Evolutionary conservation across 2,888 invertebrate species (phyloP).

Genomic region (Arctia plantaginis): DNA sequence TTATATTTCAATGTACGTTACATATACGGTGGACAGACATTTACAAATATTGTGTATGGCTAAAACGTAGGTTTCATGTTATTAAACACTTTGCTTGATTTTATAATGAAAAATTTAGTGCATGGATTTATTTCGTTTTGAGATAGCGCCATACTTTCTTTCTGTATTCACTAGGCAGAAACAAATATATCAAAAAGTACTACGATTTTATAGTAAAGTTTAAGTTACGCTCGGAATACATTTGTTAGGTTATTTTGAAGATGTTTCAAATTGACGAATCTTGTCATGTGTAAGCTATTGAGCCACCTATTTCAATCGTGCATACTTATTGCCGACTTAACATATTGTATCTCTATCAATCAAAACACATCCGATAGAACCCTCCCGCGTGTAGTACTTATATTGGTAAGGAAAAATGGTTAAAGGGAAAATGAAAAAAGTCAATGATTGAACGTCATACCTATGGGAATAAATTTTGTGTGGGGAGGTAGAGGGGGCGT

Average conservation of each 20-base stretch:
- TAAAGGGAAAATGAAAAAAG: slow-evolving; percentile 61
- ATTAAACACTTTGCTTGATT: not conserved
- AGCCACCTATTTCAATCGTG: slow-evolving; percentile 18
- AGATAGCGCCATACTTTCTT: not conserved
- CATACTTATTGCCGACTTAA: slow-evolving; percentile 25
- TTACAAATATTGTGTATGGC: slow-evolving; percentile 1
- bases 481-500: slow-evolving; percentile 60
- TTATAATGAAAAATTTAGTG: not conserved
- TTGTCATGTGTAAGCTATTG: slow-evolving; percentile 5
- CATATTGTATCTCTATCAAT: slow-evolving; percentile 36
- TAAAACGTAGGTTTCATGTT: slow-evolving; percentile 5
- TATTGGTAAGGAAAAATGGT: slow-evolving; percentile 53
- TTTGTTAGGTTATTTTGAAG: not conserved
- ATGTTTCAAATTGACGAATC: not conserved
- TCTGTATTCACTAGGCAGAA: not conserved
- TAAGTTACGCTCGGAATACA: not conserved
- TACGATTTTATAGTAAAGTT: not conserved
- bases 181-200: not conserved
- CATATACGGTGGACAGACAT: slow-evolving; percentile 25
- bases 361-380: slow-evolving; percentile 47
- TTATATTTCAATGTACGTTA: slow-evolving; percentile 52
- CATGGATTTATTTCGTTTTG: not conserved
- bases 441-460: slow-evolving; percentile 84
- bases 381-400: slow-evolving; percentile 40
- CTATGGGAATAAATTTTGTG: slow-evolving; percentile 82